Evolutionary conservation across 1,140 invertebrate genomes (phyloP).

Genomic region (Pentalonia nigronervosa): DNA sequence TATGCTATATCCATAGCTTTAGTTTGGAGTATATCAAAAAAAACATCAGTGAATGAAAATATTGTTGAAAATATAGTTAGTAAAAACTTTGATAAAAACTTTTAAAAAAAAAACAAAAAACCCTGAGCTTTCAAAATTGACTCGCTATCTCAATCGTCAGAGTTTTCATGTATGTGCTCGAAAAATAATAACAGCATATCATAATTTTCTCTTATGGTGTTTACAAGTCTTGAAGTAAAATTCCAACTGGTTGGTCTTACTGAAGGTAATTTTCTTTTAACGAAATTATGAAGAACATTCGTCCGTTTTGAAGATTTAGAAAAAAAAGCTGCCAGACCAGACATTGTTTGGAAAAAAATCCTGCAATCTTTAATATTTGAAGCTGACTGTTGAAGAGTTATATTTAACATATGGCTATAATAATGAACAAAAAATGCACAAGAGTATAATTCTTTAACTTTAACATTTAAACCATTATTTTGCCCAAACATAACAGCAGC

Average conservation of each 20-base stretch:
- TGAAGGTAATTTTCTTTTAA: too few species aligned
- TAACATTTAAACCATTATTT: constrained; percentile 6
- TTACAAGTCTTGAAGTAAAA: too few species aligned
- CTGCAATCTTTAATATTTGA: background rate
- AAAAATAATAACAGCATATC: too few species aligned
- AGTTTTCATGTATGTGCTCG: too few species aligned
- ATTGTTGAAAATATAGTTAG: background rate
- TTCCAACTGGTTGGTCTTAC: too few species aligned
- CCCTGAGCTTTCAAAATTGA: too few species aligned
- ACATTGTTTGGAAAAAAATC: background rate
- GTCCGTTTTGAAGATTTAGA: too few species aligned
- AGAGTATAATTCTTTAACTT: background rate
- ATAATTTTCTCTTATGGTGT: too few species aligned
- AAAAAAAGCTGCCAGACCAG: too few species aligned
- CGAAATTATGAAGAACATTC: too few species aligned
- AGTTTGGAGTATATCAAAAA: background rate
- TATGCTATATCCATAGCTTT: too few species aligned
- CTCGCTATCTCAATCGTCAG: too few species aligned
- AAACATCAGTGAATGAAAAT: background rate
- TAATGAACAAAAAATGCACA: background rate
- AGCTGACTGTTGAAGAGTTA: background rate
- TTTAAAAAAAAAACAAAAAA: background rate
- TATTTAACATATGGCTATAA: background rate
- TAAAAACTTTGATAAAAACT: background rate
- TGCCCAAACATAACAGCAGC: background rate